Percentiles rank a stretch among this genome's conserved stretches.
These are phyloP conservation scores for Ariolimax columbianus DNA, from an alignment of 2,888 invertebrate species.

Conservation along the genomic window DNA sequence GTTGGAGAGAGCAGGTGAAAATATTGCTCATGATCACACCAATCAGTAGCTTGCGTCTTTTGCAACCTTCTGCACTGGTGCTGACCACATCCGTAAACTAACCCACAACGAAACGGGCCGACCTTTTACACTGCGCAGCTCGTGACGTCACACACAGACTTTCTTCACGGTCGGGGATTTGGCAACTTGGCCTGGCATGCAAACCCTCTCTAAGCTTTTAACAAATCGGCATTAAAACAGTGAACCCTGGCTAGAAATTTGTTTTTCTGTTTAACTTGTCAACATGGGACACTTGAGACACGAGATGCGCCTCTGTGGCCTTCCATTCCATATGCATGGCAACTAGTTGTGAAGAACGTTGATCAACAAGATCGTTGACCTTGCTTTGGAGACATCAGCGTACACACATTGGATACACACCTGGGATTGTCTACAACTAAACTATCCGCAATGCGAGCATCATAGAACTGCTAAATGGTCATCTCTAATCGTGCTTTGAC, in stretches of 20 bases:
- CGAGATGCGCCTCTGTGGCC: slow-evolving; percentile 1
- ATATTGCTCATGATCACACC: neutral
- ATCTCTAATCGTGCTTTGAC: no score
- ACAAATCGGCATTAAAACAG: slow-evolving; percentile 36
- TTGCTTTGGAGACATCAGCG: neutral
- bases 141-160: neutral
- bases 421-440: no score
- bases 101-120: neutral
- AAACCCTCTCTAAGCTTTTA: neutral
- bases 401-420: no score
- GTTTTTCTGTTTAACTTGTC: slow-evolving; percentile 10
- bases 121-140: neutral
- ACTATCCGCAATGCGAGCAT: no score
- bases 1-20: neutral
- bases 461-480: no score
- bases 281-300: neutral
- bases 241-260: slow-evolving; percentile 1
- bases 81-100: neutral
- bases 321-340: neutral
- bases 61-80: neutral
- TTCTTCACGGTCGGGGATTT: neutral
- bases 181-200: neutral
- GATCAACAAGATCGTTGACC: neutral
- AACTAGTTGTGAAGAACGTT: neutral
- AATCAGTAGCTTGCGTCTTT: neutral